These are phyloP conservation scores for Echinops telfairi DNA, from an alignment of 2,113 vertebrate species.

Conservation along the genomic window DNA sequence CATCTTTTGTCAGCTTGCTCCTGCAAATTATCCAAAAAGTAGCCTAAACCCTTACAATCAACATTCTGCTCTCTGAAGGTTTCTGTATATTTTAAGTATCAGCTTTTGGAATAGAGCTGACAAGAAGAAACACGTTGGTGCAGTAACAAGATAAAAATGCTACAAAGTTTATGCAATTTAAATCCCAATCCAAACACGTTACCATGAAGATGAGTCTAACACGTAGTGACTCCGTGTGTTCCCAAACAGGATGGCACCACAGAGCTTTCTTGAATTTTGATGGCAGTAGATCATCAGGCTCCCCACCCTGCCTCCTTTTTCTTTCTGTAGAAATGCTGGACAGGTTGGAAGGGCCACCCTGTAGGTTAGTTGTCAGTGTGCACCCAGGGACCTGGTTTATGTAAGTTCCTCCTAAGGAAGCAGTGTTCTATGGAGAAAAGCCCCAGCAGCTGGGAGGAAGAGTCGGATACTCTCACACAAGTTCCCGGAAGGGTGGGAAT, in stretches of 20 bases:
- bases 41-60: neutral
- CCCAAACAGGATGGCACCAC: neutral
- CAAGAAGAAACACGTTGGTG: neutral
- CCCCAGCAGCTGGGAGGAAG: neutral
- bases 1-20: neutral
- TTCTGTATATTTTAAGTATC: conserved; percentile 21
- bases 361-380: neutral
- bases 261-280: neutral
- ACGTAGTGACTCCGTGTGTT: neutral
- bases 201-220: neutral
- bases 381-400: neutral
- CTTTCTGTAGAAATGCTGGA: neutral
- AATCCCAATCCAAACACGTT: neutral
- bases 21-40: neutral
- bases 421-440: neutral
- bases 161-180: neutral
- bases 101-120: neutral
- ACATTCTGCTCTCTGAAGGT: neutral
- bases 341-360: neutral
- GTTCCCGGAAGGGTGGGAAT: neutral
- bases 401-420: neutral
- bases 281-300: too few species aligned
- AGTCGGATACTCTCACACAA: neutral
- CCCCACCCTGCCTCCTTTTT: neutral
- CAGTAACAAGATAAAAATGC: neutral